A percentile compares a stretch with the other conserved stretches of the same genome.
Conservation (phyloP, 1,140 invertebrate genomes). For the Cydia pomonella region DNA sequence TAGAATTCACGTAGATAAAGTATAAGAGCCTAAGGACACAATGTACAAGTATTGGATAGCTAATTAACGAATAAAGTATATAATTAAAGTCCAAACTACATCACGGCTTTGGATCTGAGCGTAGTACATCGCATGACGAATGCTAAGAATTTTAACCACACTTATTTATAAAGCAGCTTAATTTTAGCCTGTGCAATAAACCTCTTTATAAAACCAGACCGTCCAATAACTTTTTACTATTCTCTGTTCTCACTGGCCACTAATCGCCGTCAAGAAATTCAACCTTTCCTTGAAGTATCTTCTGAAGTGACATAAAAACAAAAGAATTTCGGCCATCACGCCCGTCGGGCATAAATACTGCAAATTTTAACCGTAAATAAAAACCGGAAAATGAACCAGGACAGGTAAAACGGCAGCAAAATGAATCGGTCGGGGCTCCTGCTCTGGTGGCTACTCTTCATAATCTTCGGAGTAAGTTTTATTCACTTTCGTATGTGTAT, state of each 20-base stretch:
- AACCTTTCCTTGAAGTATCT: background rate
- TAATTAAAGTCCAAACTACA: too few species aligned
- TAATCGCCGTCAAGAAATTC: background rate
- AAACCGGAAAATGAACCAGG: background rate
- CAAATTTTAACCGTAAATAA: background rate
- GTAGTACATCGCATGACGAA: too few species aligned
- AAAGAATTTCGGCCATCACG: background rate
- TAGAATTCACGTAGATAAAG: too few species aligned
- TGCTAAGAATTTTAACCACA: too few species aligned
- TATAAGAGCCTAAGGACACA: too few species aligned
- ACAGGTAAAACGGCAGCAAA: slow-evolving; percentile 42
- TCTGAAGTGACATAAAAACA: background rate
- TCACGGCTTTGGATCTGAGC: too few species aligned
- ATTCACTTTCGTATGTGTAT: background rate
- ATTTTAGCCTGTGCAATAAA: background rate
- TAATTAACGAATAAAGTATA: too few species aligned
- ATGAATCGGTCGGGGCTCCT: slow-evolving; percentile 54
- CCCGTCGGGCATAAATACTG: background rate
- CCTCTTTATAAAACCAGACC: background rate
- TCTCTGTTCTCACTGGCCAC: background rate
- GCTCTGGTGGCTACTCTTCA: slow-evolving; percentile 56
- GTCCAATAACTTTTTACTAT: background rate
- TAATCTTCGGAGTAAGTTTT: slow-evolving; percentile 57
- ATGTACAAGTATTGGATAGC: too few species aligned
- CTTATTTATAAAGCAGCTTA: too few species aligned